Conservation (phyloP, 2,113 vertebrate species). For the Zonotrichia leucophrys region DNA sequence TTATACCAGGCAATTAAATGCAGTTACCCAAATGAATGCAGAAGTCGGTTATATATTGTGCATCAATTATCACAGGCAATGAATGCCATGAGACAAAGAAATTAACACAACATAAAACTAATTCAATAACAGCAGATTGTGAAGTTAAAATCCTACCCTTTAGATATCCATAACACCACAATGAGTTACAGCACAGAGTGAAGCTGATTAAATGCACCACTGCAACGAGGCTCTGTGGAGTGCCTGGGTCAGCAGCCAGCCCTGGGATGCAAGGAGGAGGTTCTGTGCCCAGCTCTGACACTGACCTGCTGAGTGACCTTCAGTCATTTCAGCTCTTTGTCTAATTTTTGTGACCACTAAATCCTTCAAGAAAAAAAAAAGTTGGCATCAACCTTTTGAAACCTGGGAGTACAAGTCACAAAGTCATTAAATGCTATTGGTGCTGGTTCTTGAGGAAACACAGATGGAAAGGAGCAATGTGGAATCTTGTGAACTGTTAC, state of each 20-base stretch:
- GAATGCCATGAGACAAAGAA: constrained; percentile 39
- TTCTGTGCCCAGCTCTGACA: not conserved
- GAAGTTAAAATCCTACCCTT: constrained; percentile 48
- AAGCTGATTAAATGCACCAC: constrained; percentile 5
- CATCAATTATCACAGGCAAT: constrained; percentile 51
- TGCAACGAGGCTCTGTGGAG: not conserved
- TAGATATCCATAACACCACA: constrained; percentile 1
- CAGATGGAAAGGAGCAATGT: not conserved
- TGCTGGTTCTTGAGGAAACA: not conserved
- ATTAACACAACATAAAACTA: constrained; percentile 57
- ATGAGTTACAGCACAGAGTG: not conserved
- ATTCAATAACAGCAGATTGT: constrained; percentile 57
- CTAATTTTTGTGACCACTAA: not conserved
- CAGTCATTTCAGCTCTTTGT: not conserved
- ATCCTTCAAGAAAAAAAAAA: not conserved
- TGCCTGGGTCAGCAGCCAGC: not conserved
- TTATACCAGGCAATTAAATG: constrained; percentile 49
- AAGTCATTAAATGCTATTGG: not conserved
- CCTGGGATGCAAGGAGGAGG: not conserved
- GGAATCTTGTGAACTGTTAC: not conserved
- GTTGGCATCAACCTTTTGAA: not conserved
- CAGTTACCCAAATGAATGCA: constrained; percentile 54
- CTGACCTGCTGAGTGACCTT: not conserved
- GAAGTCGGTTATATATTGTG: constrained; percentile 10
- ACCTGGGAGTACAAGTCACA: not conserved